Evolutionary conservation across 2,888 invertebrate species (phyloP).

Genomic region (Petrophora chlorosata): DNA sequence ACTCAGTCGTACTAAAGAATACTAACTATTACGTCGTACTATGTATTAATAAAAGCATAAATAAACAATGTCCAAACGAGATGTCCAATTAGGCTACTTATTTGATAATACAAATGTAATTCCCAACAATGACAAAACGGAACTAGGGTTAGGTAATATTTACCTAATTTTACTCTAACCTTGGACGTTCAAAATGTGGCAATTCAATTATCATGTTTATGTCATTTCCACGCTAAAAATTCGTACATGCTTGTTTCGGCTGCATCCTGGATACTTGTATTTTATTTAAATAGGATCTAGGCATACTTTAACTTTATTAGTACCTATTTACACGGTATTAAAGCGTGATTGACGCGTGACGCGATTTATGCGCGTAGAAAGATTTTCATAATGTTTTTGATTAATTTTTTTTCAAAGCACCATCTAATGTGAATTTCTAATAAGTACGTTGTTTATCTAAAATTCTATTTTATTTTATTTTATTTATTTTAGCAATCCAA

Average conservation of each 20-base stretch:
- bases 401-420: neutral
- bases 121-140: slow-evolving; percentile 52
- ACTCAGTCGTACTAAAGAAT: too few species aligned
- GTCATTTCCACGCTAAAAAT: slow-evolving; percentile 47
- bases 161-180: slow-evolving; percentile 60
- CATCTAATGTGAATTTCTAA: neutral
- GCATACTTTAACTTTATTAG: neutral
- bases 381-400: neutral
- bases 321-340: too few species aligned
- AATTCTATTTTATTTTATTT: too few species aligned
- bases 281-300: slow-evolving; percentile 15
- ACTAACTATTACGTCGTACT: too few species aligned
- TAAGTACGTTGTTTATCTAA: too few species aligned
- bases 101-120: slow-evolving; percentile 31
- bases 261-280: slow-evolving; percentile 22
- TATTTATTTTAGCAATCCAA: too few species aligned
- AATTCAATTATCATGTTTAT: slow-evolving; percentile 67
- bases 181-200: slow-evolving; percentile 55
- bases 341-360: too few species aligned
- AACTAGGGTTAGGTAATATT: slow-evolving; percentile 60
- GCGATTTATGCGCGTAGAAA: too few species aligned
- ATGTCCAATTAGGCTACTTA: slow-evolving; percentile 28
- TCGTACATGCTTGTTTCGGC: slow-evolving; percentile 20
- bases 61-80: slow-evolving; percentile 4
- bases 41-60: too few species aligned